Evolutionary conservation across 92 coral and sea anemone species (phyloP), one percentile per base, ranked within the genome.

Genomic region (Anthopleura xanthogrammica): DNA sequence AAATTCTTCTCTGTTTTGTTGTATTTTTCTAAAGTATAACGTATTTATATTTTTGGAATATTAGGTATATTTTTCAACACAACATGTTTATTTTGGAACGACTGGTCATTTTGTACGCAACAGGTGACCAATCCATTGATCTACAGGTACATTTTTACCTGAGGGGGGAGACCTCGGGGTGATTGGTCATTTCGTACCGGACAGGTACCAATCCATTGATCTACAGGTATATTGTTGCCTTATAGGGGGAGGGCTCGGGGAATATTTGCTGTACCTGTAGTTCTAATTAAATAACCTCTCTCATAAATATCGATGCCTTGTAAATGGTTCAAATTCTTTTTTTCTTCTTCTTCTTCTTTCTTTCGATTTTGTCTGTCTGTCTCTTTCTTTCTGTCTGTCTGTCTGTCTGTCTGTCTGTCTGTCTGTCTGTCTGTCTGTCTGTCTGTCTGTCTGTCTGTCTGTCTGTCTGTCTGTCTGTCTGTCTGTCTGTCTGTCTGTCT

Each of bases 401-500:
- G 50, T 43, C 50, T 43, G 50, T 43, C 50, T 43, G 48, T 43
- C 48, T 43, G 48, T 43, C 48, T 43, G 48, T 43, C 50, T 43
- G 1, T 43, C 50, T 43, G 1, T 43, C 50, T 43, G 1, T 43
- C 50, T 3, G 0, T 9, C 0, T 2, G 0, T 46, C 4, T 2
- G 0, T 2, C 4, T 2, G 0, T 2, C 9, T 3, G 0, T 43
- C 50, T 46, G 5, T 46, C 71, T 62, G 8, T 62, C 71, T 62
- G 8, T 62, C 71, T 62, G 71, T 62, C 71, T 62, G 71, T 62
- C 71, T 62, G 71, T 62, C 71, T 62, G 71, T 62, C 71, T 62
- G 71, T 62, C 71, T 62, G 71, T 62, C 71, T 62, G 71, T 62
- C 71, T 62, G 71, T 62, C 71, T 62, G 71, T 62, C 71, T 62